These are phyloP conservation scores for Drosophila diplacantha DNA, from an alignment of 2,888 invertebrate species.

Conservation along the genomic window DNA sequence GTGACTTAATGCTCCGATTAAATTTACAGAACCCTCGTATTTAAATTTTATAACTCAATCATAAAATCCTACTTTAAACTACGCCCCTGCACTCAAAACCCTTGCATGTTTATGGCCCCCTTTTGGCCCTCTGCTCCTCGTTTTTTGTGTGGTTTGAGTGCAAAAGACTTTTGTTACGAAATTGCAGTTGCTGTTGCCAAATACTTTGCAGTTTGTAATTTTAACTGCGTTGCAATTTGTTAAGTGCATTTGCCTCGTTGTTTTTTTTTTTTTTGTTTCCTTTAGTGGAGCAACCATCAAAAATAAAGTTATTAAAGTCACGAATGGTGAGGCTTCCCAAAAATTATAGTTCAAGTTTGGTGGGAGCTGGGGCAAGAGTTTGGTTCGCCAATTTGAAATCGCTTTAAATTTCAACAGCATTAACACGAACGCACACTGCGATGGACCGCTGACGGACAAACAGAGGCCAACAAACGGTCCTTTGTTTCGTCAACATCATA, in stretches of 20 bases:
- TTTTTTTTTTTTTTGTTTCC: slow-evolving; percentile 17
- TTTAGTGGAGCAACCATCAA: slow-evolving; percentile 28
- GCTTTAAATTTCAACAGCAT: slow-evolving; percentile 20
- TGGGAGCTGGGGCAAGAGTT: not conserved
- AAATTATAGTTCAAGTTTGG: not conserved
- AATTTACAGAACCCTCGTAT: no score
- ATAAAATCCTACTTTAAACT: not conserved
- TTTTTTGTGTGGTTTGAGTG: slow-evolving; percentile 3
- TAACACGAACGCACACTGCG: slow-evolving; percentile 11
- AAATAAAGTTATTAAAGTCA: slow-evolving; percentile 66
- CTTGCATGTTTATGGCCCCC: slow-evolving; percentile 28
- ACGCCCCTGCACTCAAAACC: slow-evolving; percentile 5
- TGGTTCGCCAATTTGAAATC: slow-evolving; percentile 3
- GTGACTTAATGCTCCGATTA: not conserved
- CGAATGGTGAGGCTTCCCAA: slow-evolving; percentile 15
- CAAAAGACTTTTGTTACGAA: slow-evolving; percentile 49
- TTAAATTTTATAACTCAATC: not conserved
- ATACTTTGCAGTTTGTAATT: slow-evolving; percentile 65
- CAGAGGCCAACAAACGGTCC: slow-evolving; percentile 29
- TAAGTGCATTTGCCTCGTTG: slow-evolving; percentile 47
- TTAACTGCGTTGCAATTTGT: slow-evolving; percentile 67
- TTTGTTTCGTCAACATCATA: slow-evolving; percentile 40
- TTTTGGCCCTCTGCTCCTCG: slow-evolving; percentile 6
- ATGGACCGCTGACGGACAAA: slow-evolving; percentile 13
- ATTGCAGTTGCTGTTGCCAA: slow-evolving; percentile 52